phyloP scores from a whole-genome alignment of 2,113 vertebrate species.

The Clinocottus analis region DNA sequence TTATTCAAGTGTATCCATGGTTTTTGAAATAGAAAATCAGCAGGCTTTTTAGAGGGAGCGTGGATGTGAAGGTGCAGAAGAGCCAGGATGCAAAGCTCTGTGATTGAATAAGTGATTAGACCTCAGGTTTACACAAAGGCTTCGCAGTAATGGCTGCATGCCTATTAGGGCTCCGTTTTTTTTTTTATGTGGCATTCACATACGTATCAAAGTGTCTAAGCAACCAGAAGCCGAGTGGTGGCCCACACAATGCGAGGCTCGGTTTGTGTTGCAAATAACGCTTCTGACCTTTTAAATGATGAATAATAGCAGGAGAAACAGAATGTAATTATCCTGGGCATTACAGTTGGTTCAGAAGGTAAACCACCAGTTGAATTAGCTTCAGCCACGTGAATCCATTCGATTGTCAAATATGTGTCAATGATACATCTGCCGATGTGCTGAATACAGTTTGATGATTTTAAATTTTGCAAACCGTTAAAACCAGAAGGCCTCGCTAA shows the following conservation, averaged over 20 bases:
- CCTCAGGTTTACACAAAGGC: conserved; percentile 68
- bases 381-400: conserved; percentile 53
- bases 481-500: conserved; percentile 61
- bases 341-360: conserved; percentile 68
- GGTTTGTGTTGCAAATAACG: conserved; percentile 68
- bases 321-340: conserved; percentile 63
- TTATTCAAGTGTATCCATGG: conserved; percentile 62
- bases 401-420: conserved; percentile 51
- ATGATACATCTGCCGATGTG: conserved; percentile 53
- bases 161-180: conserved; percentile 56
- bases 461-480: conserved; percentile 34
- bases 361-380: conserved; percentile 66
- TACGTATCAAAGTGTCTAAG: conserved; percentile 67
- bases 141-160: conserved; percentile 61
- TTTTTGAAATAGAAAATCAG: conserved; percentile 66
- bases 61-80: conserved; percentile 18
- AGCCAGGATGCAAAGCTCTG: conserved; percentile 56
- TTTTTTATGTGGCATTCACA: conserved; percentile 67
- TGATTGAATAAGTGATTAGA: conserved; percentile 80
- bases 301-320: conserved; percentile 64
- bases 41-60: conserved; percentile 39
- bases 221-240: conserved; percentile 43
- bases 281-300: conserved; percentile 71
- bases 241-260: conserved; percentile 45
- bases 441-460: conserved; percentile 38